These are phyloP conservation scores for Arrhopalites spinosus DNA, from an alignment of 2,888 invertebrate genomes.

Conservation along the genomic window DNA sequence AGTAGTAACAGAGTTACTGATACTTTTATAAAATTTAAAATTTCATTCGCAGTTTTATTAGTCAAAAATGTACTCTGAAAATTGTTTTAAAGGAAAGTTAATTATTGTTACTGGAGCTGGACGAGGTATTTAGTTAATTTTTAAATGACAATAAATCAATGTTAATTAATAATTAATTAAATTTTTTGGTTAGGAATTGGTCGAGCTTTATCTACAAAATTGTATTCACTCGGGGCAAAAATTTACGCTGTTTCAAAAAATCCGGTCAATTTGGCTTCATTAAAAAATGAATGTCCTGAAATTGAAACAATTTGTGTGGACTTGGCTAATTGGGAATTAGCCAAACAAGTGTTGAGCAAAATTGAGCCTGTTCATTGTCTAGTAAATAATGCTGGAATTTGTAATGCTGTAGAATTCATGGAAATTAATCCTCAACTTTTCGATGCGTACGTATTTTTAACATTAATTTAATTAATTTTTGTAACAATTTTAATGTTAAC, in stretches of 20 bases:
- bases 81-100: background rate
- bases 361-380: conserved; percentile 9
- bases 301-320: conserved; percentile 35
- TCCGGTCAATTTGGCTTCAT: conserved; percentile 57
- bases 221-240: conserved; percentile 57
- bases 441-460: conserved; percentile 1
- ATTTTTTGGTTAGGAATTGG: conserved; percentile 10
- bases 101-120: conserved; percentile 11
- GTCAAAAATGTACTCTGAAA: background rate
- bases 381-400: conserved; percentile 2
- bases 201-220: conserved; percentile 56
- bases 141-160: background rate
- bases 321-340: background rate
- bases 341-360: background rate
- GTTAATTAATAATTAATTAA: background rate
- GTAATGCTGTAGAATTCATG: background rate
- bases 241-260: conserved; percentile 58
- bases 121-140: conserved; percentile 10
- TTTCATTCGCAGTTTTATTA: too few species aligned
- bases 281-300: conserved; percentile 54
- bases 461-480: background rate
- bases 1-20: too few species aligned
- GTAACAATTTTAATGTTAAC: background rate
- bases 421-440: background rate
- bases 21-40: too few species aligned